Evolutionary conservation across 2,888 invertebrate genomes (phyloP).

Genomic region (Ichneumoninae sp.): DNA sequence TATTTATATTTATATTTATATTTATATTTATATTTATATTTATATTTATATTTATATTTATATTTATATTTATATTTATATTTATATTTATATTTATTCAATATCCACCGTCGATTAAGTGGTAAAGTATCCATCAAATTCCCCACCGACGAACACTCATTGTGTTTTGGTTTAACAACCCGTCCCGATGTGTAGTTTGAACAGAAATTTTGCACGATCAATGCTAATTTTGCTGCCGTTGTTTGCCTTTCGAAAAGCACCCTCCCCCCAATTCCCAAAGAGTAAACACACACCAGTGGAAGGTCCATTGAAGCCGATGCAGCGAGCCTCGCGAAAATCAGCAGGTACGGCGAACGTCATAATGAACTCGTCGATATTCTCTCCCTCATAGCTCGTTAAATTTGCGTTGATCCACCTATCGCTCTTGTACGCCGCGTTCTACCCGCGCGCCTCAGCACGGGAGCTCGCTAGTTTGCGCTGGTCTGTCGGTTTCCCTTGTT

Average conservation of each 20-base stretch:
- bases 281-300: not conserved
- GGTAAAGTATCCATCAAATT: not conserved
- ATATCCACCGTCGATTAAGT: not conserved
- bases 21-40: no score
- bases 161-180: not conserved
- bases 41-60: no score
- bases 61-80: no score
- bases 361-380: conserved; percentile 38
- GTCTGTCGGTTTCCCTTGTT: conserved; percentile 32
- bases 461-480: conserved; percentile 13
- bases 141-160: no score
- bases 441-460: not conserved
- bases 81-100: no score
- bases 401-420: conserved; percentile 38
- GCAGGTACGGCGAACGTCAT: conserved; percentile 7
- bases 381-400: conserved; percentile 39
- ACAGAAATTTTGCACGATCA: not conserved
- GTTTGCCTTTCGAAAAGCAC: not conserved
- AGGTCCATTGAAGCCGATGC: conserved; percentile 21
- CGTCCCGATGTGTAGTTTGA: not conserved
- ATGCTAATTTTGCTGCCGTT: conserved; percentile 16
- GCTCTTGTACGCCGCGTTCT: conserved; percentile 3
- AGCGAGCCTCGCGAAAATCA: conserved; percentile 21
- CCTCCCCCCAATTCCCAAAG: no score
- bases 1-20: no score